Evolutionary conservation across 2,888 invertebrate genomes (phyloP).

Genomic region (Endotricha flammealis): DNA sequence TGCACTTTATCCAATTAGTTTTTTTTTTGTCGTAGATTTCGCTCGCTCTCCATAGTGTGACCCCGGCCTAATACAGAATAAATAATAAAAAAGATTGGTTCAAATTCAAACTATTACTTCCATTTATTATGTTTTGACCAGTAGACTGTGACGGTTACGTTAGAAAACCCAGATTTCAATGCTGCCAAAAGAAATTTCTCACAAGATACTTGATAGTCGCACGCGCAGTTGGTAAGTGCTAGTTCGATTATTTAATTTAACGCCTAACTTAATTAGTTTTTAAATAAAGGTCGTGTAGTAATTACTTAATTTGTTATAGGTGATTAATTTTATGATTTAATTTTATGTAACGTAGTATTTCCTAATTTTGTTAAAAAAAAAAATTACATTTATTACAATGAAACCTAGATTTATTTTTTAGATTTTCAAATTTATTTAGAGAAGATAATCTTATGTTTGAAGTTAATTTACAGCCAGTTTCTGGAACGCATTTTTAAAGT

Average conservation of each 20-base stretch:
- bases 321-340: not conserved
- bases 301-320: not conserved
- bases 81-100: slow-evolving; percentile 5
- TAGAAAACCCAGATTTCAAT: slow-evolving; percentile 9
- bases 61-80: slow-evolving; percentile 5
- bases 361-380: too few relatives aligned
- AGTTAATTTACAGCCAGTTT: too few relatives aligned
- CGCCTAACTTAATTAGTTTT: not conserved
- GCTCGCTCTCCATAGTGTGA: not conserved
- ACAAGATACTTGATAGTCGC: slow-evolving; percentile 5
- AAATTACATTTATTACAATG: too few relatives aligned
- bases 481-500: too few relatives aligned
- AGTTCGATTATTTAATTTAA: slow-evolving; percentile 1
- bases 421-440: too few relatives aligned
- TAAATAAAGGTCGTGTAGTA: not conserved
- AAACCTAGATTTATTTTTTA: too few relatives aligned
- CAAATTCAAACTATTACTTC: slow-evolving; percentile 6
- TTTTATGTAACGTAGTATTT: not conserved
- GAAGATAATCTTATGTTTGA: too few relatives aligned
- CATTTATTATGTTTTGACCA: not conserved
- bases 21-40: not conserved
- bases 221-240: too few relatives aligned
- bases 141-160: slow-evolving; percentile 10
- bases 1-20: too few relatives aligned
- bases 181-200: slow-evolving; percentile 8